A percentile compares a stretch with the other conserved stretches of the same genome.
phyloP scores from a whole-genome alignment of 1,140 invertebrate genomes.

The Drosophila busckii region DNA sequence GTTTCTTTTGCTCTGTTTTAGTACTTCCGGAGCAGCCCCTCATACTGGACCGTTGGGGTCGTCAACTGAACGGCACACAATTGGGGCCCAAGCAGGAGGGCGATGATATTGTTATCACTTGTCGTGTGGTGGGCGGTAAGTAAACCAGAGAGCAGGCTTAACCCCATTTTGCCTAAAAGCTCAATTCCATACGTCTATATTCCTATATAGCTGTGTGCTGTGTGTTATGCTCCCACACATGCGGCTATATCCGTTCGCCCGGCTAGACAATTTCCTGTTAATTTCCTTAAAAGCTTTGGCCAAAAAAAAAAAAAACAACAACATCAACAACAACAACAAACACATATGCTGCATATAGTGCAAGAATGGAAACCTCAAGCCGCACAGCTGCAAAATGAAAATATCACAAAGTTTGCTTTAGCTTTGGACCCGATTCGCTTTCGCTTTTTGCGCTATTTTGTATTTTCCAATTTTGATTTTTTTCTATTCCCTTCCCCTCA shows the following conservation, averaged over 20 bases:
- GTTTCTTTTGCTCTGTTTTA: conserved; percentile 77
- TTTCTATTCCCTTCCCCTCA: not conserved
- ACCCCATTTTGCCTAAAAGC: conserved; percentile 18
- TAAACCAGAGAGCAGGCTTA: conserved; percentile 41
- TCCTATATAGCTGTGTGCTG: conserved; percentile 1
- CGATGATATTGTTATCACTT: conserved; percentile 82
- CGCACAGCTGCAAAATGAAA: conserved; percentile 55
- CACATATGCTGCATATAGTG: too few species aligned
- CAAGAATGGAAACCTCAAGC: conserved; percentile 18
- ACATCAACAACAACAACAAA: conserved; percentile 18
- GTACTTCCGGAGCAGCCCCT: conserved; percentile 91
- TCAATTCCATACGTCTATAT: conserved; percentile 15
- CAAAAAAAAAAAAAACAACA: conserved; percentile 34
- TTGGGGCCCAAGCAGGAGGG: conserved; percentile 89
- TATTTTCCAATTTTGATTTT: conserved; percentile 32
- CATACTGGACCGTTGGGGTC: conserved; percentile 88
- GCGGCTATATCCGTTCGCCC: conserved; percentile 56
- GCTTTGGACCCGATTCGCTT: conserved; percentile 22
- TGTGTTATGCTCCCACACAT: conserved; percentile 18
- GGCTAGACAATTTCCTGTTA: conserved; percentile 78
- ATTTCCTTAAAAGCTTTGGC: conserved; percentile 77
- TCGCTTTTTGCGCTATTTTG: conserved; percentile 17
- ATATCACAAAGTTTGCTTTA: conserved; percentile 68
- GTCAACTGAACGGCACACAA: conserved; percentile 84
- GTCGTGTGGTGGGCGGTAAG: conserved; percentile 82